Conservation (phyloP, 2,113 vertebrate genomes). For the Coturnix japonica region DNA sequence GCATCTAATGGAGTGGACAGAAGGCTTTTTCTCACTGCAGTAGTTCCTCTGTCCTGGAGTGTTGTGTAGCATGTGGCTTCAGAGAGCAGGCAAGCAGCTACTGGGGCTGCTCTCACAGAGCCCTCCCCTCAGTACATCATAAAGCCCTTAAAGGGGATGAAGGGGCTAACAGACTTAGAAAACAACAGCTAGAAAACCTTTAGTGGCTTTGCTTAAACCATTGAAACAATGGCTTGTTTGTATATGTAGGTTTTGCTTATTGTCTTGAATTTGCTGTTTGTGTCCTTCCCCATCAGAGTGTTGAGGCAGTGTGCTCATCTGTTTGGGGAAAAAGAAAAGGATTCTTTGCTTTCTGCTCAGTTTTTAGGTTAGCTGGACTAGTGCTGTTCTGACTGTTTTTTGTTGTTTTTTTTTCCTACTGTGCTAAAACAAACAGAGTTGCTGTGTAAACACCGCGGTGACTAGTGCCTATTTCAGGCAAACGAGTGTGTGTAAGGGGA, state of each 20-base stretch:
- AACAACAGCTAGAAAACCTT: neutral
- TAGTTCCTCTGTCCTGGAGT: neutral
- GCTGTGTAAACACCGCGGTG: neutral
- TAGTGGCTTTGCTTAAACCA: neutral
- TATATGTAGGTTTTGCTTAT: neutral
- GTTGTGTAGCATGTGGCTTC: neutral
- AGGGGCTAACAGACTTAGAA: neutral
- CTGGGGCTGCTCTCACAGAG: neutral
- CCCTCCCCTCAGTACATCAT: neutral
- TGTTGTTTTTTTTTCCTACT: no score
- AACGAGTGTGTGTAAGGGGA: neutral
- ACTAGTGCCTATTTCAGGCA: neutral
- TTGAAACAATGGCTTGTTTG: neutral
- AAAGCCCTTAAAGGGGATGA: neutral
- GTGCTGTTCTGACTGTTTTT: neutral
- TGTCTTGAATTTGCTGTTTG: neutral
- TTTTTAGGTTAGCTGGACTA: neutral
- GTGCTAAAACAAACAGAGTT: neutral
- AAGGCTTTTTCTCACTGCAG: neutral
- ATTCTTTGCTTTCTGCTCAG: neutral
- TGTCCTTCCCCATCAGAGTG: neutral
- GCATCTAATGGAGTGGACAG: fast-evolving
- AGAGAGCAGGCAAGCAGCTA: neutral
- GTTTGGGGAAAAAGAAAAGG: neutral
- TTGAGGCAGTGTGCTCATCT: neutral